Evolutionary conservation across 2,797 vertebrate genomes (phyloP), one percentile per base, ranked within the genome.

Genomic region (Clarias fuscus): DNA sequence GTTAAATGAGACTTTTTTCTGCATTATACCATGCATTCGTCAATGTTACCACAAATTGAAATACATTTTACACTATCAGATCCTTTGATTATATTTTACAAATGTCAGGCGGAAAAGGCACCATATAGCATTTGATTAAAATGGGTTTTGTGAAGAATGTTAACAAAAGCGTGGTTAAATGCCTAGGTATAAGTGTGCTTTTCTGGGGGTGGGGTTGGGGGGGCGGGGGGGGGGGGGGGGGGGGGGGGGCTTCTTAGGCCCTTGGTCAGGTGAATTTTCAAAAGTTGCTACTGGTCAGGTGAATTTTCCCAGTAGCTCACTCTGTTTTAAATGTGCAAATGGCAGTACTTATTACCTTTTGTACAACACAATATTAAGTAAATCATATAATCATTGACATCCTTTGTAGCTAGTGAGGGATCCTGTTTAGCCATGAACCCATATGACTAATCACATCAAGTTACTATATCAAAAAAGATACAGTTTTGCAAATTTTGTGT

Each of bases 401-500:
- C 7, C 43, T 58, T 59, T 58, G 5, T 58, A 77, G 11, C 11
- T 22, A 24, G 76, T 14, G 30, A 7, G 11, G 18, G 58, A 13
- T 79, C 56, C 27, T 13, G 30, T 37, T 62, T 8, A 30, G 24
- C 62, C 30, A 15, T 37, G 1, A 62, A 37, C 17, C 18, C 3
- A 18, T 22, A 78, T 30, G 4, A 40, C 62, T 6, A 79, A 62
- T 77, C 76, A 59, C 2, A 78, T 5, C 13, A 37, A 61, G 27
- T 59, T 78, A 78, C 56, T 37, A 61, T 61, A 67, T 67, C n/a
- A 64, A 76, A 77, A 73, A 8, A 6, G 17, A 40, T 30, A 72
- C 13, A 84, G 24, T 70, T 86, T 86, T 72, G 81, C 81, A 86
- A 64, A 22, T 43, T 77, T 65, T 86, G 30, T 83, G 62, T 77